phyloP scores from a whole-genome alignment of 2,113 vertebrate species.

The Macquaria australasica region DNA sequence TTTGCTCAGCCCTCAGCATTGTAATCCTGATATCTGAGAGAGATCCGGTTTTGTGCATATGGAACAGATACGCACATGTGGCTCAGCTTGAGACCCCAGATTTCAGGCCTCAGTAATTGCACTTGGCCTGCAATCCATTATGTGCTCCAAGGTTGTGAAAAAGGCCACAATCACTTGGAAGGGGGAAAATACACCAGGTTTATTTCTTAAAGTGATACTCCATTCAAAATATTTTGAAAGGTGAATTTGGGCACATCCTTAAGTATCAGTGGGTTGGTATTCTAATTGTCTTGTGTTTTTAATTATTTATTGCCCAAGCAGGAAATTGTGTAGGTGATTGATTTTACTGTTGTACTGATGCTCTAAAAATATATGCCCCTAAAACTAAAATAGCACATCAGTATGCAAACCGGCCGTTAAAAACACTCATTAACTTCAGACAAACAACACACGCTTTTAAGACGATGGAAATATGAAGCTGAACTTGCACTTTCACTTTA shows the following conservation, averaged over 20 bases:
- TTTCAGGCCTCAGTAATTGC: constrained; percentile 72
- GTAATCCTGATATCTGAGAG: constrained; percentile 32
- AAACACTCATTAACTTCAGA: constrained; percentile 15
- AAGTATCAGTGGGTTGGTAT: neutral
- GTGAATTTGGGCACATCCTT: too few species aligned
- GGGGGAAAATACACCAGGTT: neutral
- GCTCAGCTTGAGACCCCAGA: constrained; percentile 61
- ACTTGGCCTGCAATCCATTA: constrained; percentile 82
- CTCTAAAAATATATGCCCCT: constrained; percentile 9
- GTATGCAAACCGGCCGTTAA: constrained; percentile 8
- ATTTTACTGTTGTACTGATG: neutral
- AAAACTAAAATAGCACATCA: constrained; percentile 22
- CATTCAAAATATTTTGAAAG: neutral
- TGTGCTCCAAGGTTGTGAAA: constrained; percentile 52
- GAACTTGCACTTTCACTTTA: constrained; percentile 28
- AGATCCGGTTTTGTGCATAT: constrained; percentile 33
- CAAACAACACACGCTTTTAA: constrained; percentile 13
- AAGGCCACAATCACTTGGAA: constrained; percentile 51
- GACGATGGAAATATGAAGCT: constrained; percentile 10
- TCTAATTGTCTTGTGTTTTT: constrained; percentile 11
- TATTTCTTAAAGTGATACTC: constrained; percentile 39
- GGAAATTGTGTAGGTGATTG: constrained; percentile 14
- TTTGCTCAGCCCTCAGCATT: constrained; percentile 3
- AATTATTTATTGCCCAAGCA: constrained; percentile 5
- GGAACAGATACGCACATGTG: constrained; percentile 72